Evolutionary conservation across 2,797 vertebrate genomes (phyloP), one percentile per base, ranked within the genome.

Genomic region (Pogonophryne albipinna): DNA sequence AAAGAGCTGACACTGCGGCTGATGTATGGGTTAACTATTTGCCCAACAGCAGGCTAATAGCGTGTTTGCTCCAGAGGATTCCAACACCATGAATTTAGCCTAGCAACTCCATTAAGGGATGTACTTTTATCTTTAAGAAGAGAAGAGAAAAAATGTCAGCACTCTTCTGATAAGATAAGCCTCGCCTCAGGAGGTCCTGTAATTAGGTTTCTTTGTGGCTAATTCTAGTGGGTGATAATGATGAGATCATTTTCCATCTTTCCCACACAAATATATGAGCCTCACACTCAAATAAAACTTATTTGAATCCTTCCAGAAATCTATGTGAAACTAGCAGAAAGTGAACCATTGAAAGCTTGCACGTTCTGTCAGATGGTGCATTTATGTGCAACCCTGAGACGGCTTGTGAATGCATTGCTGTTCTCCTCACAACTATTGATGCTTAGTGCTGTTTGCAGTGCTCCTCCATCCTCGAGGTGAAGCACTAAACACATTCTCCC

Each of bases 401-500:
- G 49, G 14, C 71, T 15, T 15, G 10, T 41, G 59, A 72, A 61
- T 72, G 23, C 17, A 23, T 14, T 15, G 9, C 31, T 9, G 10
- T 71, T 74, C 50, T 55, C 38, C 17, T 44, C 5, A 2, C 20
- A 51, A 2, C 46, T n/a, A 6, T 23, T 20, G 23, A 41, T 53
- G 16, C 34, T 2, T 9, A 38, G 34, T 11, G 41, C 56, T 17
- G 16, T 56, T 53, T 44, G 73, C 49, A 55, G 57, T 23, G n/a
- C 20, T 12, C 38, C 3, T 6, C 4, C 50, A 7, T 42, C 13
- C 52, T 69, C 1, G 2, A 16, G 14, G 4, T 45, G 5, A 0
- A 34, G 49, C n/a, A 11, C 51, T 66, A 42, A 81, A 74, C 61
- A 58, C 20, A 64, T 45, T 15, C 64, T 41, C 46, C 31, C 52